Percentiles rank a stretch among this genome's conserved stretches.
phyloP scores from a whole-genome alignment of 53 echinoderm and acorn worm genomes.

The Echinometra lucunter region DNA sequence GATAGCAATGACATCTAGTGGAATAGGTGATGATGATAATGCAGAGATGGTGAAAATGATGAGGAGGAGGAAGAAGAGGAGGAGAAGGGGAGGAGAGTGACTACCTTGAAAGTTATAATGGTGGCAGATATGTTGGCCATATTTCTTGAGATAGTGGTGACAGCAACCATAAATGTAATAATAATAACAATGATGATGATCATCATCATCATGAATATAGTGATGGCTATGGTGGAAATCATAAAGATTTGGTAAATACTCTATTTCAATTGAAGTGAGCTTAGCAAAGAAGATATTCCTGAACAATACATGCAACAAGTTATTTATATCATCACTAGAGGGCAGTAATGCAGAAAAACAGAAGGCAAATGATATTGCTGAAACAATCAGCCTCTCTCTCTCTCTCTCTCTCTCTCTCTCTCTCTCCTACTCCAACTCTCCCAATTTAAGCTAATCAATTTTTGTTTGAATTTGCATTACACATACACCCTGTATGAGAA shows the following conservation, averaged over 20 bases:
- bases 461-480: too few species aligned
- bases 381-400: neutral
- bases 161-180: neutral
- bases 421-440: neutral
- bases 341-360: neutral
- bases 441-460: too few species aligned
- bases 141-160: neutral
- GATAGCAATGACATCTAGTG: too few species aligned
- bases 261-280: too few species aligned
- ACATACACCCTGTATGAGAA: too few species aligned
- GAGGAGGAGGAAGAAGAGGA: neutral
- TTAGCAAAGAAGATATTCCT: neutral
- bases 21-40: too few species aligned
- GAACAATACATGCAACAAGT: neutral
- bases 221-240: neutral
- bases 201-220: neutral
- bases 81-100: neutral
- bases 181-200: constrained; percentile 3
- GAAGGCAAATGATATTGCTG: neutral
- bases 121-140: too few species aligned
- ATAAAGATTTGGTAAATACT: too few species aligned
- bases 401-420: neutral
- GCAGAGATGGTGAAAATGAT: too few species aligned
- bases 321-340: neutral
- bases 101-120: too few species aligned